Base-by-base conservation (phyloP, 2,888 invertebrate species). In the Idaea straminata region DNA sequence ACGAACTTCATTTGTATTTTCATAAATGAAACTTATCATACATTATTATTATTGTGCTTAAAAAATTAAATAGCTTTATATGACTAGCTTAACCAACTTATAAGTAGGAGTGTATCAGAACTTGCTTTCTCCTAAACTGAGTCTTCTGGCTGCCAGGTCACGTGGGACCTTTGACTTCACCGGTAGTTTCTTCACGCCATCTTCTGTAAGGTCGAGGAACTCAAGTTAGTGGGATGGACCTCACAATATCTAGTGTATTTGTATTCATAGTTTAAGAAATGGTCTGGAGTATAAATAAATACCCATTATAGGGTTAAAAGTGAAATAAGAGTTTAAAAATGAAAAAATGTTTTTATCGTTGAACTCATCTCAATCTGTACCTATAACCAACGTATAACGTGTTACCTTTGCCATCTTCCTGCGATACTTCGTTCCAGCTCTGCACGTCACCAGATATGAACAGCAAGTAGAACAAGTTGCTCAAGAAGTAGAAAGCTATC, bases 381-480 rank as follows among this genome's bases (percentile, higher is more conserved):
- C n/a, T n/a, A n/a, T n/a, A n/a, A n/a, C n/a, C n/a, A 58, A 58
- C 13, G 16, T 64, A n/a, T 59, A n/a, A 57, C 6, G 59, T 59
- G 79, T 80, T 70, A 88, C 89, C 89, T 61, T 83, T 68, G 4
- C 75, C 75, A 34, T 74, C 73, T 0, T 71, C 74, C 7, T 74
- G 69, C 36, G 81, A 74, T 0, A 90, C 87, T 35, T 94, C 92
- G 66, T 95, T 95, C 95, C 95, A 96, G 16, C 89, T 79, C 77
- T 95, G 95, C 0, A 94, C 80, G n/a, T 94, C 89, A 0, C 94
- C 95, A 0, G 93, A 90, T 66, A 94, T 95, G 78, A 94, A 95
- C 61, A 95, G 74, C 10, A 95, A 70, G 74, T 94, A 96, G 77
- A 95, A 87, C 68, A 94, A 80, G 77, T 95, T 95, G 38, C 94